A percentile compares a stretch with the other conserved stretches of the same genome.
phyloP scores from a whole-genome alignment of 2,113 vertebrate genomes.

The Austrofundulus limnaeus region DNA sequence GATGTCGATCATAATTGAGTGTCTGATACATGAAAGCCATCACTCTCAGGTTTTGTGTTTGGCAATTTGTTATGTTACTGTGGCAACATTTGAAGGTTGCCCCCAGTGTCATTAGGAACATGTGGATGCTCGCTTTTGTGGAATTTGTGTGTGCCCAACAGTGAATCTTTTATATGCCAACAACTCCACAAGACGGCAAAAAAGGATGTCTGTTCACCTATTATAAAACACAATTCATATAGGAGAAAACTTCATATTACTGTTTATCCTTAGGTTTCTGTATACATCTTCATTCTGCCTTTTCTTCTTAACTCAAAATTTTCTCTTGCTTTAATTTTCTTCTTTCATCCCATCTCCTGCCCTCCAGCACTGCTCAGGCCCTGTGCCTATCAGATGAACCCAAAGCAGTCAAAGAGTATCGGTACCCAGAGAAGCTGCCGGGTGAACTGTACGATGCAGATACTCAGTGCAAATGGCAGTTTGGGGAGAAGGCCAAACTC shows the following conservation, averaged over 20 bases:
- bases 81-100: constrained; percentile 48
- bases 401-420: constrained; percentile 82
- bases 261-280: background rate
- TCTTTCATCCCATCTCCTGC: background rate
- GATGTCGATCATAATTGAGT: constrained; percentile 60
- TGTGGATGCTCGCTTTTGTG: constrained; percentile 13
- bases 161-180: constrained; percentile 11
- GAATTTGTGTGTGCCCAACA: constrained; percentile 30
- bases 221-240: background rate
- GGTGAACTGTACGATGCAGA: constrained; percentile 88
- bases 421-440: constrained; percentile 86
- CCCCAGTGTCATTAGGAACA: constrained; percentile 34
- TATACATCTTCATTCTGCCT: background rate
- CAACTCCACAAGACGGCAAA: constrained; percentile 8
- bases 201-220: background rate
- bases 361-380: constrained; percentile 84
- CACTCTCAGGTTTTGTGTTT: constrained; percentile 48
- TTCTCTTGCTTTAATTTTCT: background rate
- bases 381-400: constrained; percentile 87
- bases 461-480: constrained; percentile 94
- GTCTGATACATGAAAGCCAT: constrained; percentile 59
- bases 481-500: constrained; percentile 90
- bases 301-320: background rate
- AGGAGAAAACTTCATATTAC: background rate
- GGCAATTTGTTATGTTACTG: constrained; percentile 66